Evolutionary conservation across 2,888 invertebrate species (phyloP).

Genomic region (Eubasilissa splendida): DNA sequence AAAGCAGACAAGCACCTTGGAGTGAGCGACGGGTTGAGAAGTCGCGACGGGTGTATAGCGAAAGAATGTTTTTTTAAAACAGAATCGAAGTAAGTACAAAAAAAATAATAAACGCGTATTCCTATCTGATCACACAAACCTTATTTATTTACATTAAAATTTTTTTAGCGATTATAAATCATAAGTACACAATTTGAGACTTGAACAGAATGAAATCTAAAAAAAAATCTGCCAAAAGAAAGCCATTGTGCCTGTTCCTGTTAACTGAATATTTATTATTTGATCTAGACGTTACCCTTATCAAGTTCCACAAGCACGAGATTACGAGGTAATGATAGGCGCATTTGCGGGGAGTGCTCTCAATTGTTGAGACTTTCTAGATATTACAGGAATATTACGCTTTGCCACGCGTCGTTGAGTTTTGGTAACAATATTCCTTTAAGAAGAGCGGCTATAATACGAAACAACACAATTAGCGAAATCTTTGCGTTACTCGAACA

Average conservation of each 20-base stretch:
- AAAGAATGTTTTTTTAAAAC: no score
- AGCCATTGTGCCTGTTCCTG: background rate
- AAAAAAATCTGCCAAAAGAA: no score
- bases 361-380: background rate
- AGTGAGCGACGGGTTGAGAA: no score
- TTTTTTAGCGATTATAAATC: no score
- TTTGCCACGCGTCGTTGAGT: slow-evolving; percentile 2
- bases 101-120: no score
- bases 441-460: background rate
- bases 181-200: no score
- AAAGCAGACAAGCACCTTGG: no score
- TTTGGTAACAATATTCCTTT: slow-evolving; percentile 9
- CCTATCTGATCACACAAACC: no score
- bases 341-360: background rate
- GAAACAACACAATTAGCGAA: slow-evolving; percentile 17
- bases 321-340: slow-evolving; percentile 6
- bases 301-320: background rate
- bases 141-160: no score
- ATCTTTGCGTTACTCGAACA: background rate
- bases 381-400: slow-evolving; percentile 15
- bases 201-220: no score
- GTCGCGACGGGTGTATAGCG: no score
- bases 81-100: no score
- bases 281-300: background rate
- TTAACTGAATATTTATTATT: slow-evolving; percentile 3